Conservation (phyloP, 2,797 vertebrate species). For the Anguilla anguilla region DNA sequence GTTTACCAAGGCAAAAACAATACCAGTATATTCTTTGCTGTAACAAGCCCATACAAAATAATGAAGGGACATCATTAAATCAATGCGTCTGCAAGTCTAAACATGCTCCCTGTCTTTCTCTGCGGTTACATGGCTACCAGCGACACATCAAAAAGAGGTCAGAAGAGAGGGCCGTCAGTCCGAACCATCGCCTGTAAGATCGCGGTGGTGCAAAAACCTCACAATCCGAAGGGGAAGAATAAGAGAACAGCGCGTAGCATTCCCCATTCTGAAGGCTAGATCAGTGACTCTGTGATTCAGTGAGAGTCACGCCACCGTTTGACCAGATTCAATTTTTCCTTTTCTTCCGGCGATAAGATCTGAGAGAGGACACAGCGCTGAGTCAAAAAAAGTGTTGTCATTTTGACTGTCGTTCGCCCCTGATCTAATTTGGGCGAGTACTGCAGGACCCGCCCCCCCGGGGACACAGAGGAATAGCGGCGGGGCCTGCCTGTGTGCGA, state of each 20-base stretch:
- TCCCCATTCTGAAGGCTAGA: background rate
- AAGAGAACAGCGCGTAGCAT: background rate
- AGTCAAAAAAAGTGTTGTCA: slow-evolving; percentile 45
- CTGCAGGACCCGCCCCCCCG: slow-evolving; percentile 41
- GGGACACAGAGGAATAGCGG: slow-evolving; percentile 30
- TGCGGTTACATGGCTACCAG: slow-evolving; percentile 20
- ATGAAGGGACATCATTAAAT: slow-evolving; percentile 24
- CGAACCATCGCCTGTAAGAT: background rate
- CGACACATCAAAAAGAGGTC: slow-evolving; percentile 23
- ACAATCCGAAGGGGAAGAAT: background rate
- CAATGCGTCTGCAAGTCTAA: slow-evolving; percentile 30
- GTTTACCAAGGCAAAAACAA: background rate
- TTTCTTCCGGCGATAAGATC: slow-evolving; percentile 35
- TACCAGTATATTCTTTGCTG: background rate
- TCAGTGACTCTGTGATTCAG: background rate
- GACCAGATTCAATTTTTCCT: slow-evolving; percentile 48
- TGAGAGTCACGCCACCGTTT: background rate
- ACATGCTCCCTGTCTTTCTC: slow-evolving; percentile 49
- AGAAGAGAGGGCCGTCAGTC: slow-evolving; percentile 11
- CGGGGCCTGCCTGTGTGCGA: background rate
- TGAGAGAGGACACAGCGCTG: slow-evolving; percentile 36
- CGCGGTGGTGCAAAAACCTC: background rate
- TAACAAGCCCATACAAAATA: background rate
- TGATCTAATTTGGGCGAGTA: slow-evolving; percentile 55
- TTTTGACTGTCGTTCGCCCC: slow-evolving; percentile 53